Evolutionary conservation across 2,797 vertebrate species (phyloP), one percentile per base, ranked within the genome.

Genomic region (Chaetophractus vellerosus): DNA sequence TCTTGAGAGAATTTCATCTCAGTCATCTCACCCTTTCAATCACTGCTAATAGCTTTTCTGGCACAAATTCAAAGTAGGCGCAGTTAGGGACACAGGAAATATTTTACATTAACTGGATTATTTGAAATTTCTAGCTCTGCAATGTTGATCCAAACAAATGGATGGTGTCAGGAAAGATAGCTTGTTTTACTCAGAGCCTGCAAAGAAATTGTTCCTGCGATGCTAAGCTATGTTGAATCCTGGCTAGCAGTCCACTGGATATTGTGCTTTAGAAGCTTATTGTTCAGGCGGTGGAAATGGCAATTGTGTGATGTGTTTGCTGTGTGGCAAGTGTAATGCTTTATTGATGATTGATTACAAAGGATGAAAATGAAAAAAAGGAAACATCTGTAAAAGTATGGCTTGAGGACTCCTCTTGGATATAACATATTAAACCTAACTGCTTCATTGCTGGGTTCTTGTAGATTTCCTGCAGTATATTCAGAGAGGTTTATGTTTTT

Each of bases 11-110:
- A 98, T 98, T 98, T 99, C 80, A 96, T 98, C 98, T 98, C 96
- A 90, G 93, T 96, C 93, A 71, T 96, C 97, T 98, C 97, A 98
- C 97, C 97, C 94, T 98, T 99, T 99, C 98, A 99, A 99, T 99
- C 98, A 99, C 93, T 92, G 96, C 98, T 99, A 99, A 99, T 99
- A 99, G 99, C 98, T 98, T 91, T 97, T 97, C 96, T 99, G 99
- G 99, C 99, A 98, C 96, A 96, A 83, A 96, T 96, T 99, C 99
- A 98, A 98, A 97, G 97, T 96, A 91, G 76, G 93, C 52, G 92
- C 96, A 82, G 74, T 88, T 96, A 96, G 94, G 96, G 93, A 95
- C 86, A 96, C 79, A 95, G 95, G 96, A 97, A 96, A 95, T 97
- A 97, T 98, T 98, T 98, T 96, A 95, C 89, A 79, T 92, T 63